phyloP scores from a whole-genome alignment of 2,888 invertebrate genomes.

The Clostera curtula region DNA sequence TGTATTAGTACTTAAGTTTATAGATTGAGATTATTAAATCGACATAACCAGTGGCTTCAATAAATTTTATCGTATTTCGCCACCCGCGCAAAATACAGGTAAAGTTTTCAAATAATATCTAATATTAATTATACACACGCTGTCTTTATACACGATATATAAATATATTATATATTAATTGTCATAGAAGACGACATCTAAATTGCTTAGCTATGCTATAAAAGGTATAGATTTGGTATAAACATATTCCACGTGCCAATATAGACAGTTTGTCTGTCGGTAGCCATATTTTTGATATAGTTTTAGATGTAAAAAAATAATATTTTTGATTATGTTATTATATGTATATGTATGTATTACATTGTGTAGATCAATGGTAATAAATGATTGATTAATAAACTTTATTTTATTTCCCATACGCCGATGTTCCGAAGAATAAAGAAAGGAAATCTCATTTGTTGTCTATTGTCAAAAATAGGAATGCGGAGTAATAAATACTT shows the following conservation, averaged over 20 bases:
- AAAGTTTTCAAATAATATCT: conserved; percentile 34
- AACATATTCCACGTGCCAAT: conserved; percentile 66
- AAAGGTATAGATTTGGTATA: conserved; percentile 34
- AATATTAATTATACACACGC: conserved; percentile 14
- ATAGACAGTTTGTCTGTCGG: conserved; percentile 42
- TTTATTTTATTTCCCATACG: conserved; percentile 17
- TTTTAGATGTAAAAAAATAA: conserved; percentile 55
- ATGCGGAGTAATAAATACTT: too few relatives aligned
- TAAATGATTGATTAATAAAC: conserved; percentile 59
- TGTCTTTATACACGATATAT: conserved; percentile 65
- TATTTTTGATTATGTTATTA: conserved; percentile 51
- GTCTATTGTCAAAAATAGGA: too few relatives aligned
- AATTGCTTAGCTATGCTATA: conserved; percentile 40
- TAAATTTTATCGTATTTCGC: conserved; percentile 61
- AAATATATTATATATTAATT: conserved; percentile 64
- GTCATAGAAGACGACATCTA: conserved; percentile 50
- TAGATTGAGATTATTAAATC: conserved; percentile 23
- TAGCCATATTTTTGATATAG: conserved; percentile 69
- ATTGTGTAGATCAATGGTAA: conserved; percentile 61
- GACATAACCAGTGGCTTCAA: conserved; percentile 21
- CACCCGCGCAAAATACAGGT: conserved; percentile 52
- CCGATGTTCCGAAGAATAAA: too few relatives aligned
- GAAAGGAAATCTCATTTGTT: too few relatives aligned
- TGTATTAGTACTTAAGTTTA: too few relatives aligned
- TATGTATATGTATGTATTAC: conserved; percentile 60